These are phyloP conservation scores for Protosalanx chinensis DNA, from an alignment of 2,797 vertebrate genomes.

Conservation along the genomic window DNA sequence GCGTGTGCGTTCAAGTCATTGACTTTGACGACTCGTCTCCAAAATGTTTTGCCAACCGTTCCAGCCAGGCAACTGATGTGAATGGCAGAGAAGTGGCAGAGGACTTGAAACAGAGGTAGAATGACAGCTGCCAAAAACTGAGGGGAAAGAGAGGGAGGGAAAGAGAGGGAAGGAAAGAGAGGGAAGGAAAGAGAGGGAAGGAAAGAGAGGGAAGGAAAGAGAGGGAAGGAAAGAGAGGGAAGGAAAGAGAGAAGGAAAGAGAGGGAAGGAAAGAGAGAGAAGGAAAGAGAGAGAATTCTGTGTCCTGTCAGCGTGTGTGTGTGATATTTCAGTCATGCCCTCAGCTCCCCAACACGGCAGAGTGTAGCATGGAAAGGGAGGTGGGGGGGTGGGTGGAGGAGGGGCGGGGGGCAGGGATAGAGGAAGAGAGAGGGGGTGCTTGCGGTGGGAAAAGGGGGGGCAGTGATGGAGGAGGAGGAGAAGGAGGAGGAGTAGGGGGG, in stretches of 20 bases:
- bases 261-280: too few species aligned
- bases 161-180: constrained; percentile 20
- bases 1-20: background rate
- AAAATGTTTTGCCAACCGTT: background rate
- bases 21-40: background rate
- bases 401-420: constrained; percentile 5
- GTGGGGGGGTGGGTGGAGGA: constrained; percentile 16
- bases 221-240: background rate
- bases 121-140: constrained; percentile 14
- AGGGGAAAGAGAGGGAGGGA: background rate
- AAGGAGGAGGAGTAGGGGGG: background rate
- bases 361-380: constrained; percentile 40
- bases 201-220: too few species aligned
- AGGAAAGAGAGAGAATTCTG: constrained; percentile 17
- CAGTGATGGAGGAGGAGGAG: constrained; percentile 29
- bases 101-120: constrained; percentile 22
- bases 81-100: constrained; percentile 27
- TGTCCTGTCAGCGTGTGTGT: constrained; percentile 25
- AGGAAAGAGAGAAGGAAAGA: constrained; percentile 33
- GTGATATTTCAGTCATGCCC: constrained; percentile 30
- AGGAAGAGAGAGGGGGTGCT: background rate
- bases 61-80: constrained; percentile 25
- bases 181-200: constrained; percentile 36
- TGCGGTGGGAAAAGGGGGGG: background rate
- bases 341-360: constrained; percentile 28